Conservation (phyloP, 1,140 invertebrate genomes). For the Popillia japonica region DNA sequence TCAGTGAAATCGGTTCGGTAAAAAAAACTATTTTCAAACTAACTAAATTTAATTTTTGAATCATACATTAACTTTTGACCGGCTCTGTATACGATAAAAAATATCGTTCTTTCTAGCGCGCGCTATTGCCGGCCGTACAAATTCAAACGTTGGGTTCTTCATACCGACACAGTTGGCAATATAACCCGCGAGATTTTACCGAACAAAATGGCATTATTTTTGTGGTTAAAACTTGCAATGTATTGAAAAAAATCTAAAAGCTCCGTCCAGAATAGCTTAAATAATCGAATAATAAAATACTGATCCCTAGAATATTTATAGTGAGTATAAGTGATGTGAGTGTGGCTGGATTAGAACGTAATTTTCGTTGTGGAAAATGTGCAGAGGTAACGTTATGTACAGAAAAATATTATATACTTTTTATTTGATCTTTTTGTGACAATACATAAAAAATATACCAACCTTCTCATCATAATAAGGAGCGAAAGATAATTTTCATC, state of each 20-base stretch:
- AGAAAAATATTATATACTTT: background rate
- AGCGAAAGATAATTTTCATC: background rate
- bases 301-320: background rate
- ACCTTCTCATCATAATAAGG: too few species aligned
- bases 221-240: background rate
- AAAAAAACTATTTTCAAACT: too few species aligned
- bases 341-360: background rate
- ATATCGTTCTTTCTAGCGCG: background rate
- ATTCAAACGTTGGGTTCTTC: background rate
- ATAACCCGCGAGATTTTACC: slow-evolving; percentile 31
- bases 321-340: slow-evolving; percentile 15
- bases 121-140: background rate
- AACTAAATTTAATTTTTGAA: too few species aligned
- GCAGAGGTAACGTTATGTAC: slow-evolving; percentile 27
- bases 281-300: background rate
- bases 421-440: too few species aligned
- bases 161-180: slow-evolving; percentile 9
- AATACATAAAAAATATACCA: too few species aligned
- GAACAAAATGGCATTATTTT: slow-evolving; percentile 33
- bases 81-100: background rate
- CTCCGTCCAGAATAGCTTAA: background rate
- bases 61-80: too few species aligned
- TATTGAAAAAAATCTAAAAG: background rate
- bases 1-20: too few species aligned
- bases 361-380: slow-evolving; percentile 2